Percentiles rank a stretch among this genome's conserved stretches.
Conservation (phyloP, 2,888 invertebrate species). For the Acrobasis repandana region DNA sequence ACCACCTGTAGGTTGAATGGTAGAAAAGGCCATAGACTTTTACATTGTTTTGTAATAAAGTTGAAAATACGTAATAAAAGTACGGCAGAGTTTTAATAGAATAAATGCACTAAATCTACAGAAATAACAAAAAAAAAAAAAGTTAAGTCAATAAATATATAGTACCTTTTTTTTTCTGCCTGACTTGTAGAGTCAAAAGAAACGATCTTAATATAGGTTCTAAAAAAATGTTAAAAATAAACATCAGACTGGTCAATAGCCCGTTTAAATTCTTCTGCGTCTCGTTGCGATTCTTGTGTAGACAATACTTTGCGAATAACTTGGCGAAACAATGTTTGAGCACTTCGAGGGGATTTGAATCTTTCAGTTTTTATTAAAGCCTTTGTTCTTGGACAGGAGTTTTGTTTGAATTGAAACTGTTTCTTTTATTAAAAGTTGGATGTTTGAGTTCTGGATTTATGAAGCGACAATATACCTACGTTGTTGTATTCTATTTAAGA, state of each 20-base stretch:
- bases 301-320: constrained; percentile 37
- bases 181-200: too few relatives aligned
- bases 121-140: too few relatives aligned
- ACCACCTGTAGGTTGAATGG: too few relatives aligned
- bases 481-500: not conserved
- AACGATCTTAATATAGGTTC: too few relatives aligned
- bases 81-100: too few relatives aligned
- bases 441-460: not conserved
- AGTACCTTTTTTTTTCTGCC: too few relatives aligned
- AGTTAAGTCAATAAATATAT: too few relatives aligned
- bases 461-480: not conserved
- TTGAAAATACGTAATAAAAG: too few relatives aligned
- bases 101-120: too few relatives aligned
- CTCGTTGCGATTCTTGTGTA: constrained; percentile 23
- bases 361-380: constrained; percentile 12
- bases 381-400: constrained; percentile 7
- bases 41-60: too few relatives aligned
- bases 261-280: constrained; percentile 1
- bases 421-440: not conserved
- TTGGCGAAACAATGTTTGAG: constrained; percentile 27
- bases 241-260: not conserved
- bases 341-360: constrained; percentile 13
- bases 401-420: constrained; percentile 6
- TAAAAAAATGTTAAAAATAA: not conserved
- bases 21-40: too few relatives aligned